Evolutionary conservation across 2,113 vertebrate species (phyloP), one percentile per base, ranked within the genome.

Genomic region (Jaculus jaculus): DNA sequence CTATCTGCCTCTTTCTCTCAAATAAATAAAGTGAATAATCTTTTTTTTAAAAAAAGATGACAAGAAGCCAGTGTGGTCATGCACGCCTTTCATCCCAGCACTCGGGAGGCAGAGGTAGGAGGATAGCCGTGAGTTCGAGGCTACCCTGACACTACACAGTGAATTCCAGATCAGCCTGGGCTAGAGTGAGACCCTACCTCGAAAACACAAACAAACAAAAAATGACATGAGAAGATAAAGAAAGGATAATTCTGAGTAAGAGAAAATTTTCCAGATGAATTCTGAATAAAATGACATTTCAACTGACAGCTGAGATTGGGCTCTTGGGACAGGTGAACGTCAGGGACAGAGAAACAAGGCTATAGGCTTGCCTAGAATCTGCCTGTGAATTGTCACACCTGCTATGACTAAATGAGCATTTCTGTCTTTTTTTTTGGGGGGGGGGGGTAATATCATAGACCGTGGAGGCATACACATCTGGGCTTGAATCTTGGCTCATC

Each of bases 271-370:
- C 58, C 34, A 32, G 69, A 79, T 78, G 54, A 92, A 11, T 34
- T 85, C 47, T 23, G 16, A 91, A 74, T 30, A 94, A 91, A 93
- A 91, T 68, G 26, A n/a, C 79, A 3, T 63, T 91, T 58, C 34
- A 16, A 32, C 23, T 66, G 69, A 39, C 28, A 34, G 20, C 17
- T 37, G n/a, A 87, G 28, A 21, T 20, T 87, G n/a, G 73, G 17
- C 16, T 81, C 8, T 51, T 30, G 63, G 85, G 13, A 18, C 23
- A 26, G 47, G 39, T 69, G 34, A 60, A 82, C 54, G 39, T n/a
- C 34, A 63, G 7, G 13, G 20, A 26, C 0, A 87, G 68, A 87
- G 28, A 90, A 82, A 47, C 30, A 79, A 63, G 78, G 58, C 23
- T 32, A 77, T 18, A n/a, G 24, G 15, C 2, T 17, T 47, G 32